Base-by-base conservation (phyloP, 92 coral and sea anemone genomes). In the Epizoanthus stellaris region DNA sequence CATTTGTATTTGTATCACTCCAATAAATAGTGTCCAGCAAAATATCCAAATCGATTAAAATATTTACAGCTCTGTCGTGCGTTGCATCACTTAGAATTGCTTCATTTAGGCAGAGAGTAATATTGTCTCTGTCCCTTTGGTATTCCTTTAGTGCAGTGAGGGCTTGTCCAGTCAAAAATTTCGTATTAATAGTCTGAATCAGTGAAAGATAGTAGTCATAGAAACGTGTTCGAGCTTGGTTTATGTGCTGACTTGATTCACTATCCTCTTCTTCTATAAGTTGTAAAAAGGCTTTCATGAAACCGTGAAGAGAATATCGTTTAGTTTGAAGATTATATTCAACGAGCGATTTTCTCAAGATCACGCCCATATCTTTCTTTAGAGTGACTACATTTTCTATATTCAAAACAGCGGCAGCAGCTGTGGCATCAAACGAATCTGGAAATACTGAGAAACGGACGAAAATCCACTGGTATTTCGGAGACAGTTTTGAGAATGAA, bases 381-480 rank as follows among this genome's bases (percentile, higher is more conserved):
- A 58, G 49, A 61, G 82, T 5, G 6, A 76, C 5, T 3, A 34
- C 4, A 4, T 30, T 42, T 1, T 76, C 68, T 20, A 40, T 11
- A 40, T 14, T 72, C 56, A 72, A 52, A 42, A 72, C 11, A 52
- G 6, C 70, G 4, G 21, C 68, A 17, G 49, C 82, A 23, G 82
- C 82, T 0, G 20, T 7, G n/a, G 20, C 49, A 16, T 76, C 81
- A 61, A 76, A 76, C 13, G 81, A 49, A 53, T 60, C 66, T 23
- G 64, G 43, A 59, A 75, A 75, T 25, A 75, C 66, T 15, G 19
- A 23, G 52, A 49, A 53, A 23, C 9, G 17, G 6, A 3, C 9
- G 58, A 75, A 75, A 4, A 53, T 75, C 5, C 10, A 2, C 81
- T 54, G 63, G 21, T 12, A 52, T 43, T 17, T 53, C 23, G 16